Evolutionary conservation across 2,797 vertebrate genomes (phyloP), one percentile per base, ranked within the genome.

Genomic region (Ctenochaetus hawaiiensis): DNA sequence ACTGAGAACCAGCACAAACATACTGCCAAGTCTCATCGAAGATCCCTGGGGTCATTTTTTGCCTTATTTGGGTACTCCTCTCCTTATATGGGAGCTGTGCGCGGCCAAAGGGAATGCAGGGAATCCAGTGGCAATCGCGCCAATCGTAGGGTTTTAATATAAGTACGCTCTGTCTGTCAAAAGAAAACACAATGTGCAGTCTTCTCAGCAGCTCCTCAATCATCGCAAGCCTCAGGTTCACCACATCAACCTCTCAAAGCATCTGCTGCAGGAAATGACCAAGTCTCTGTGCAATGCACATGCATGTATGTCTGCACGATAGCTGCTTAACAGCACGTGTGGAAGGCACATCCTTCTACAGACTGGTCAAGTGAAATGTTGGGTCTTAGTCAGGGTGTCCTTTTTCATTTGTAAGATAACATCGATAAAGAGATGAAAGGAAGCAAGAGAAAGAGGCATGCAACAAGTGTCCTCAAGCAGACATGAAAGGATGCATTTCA

Each of bases 1-100:
- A 54, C 66, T 45, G 51, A 23, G 13, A 87, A 83, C 72, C 82
- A 79, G 78, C 68, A 67, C 83, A 83, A 88, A 90, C 78, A 90
- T 62, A 43, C 76, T 74, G 74, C 74, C 84, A 73, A 75, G 74
- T 72, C 78, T 72, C 74, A 73, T 72, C 88, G 90, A 88, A 90
- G 63, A 81, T 83, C 76, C 62, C 70, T 72, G 77, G 78, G 83
- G 81, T 90, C 74, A 68, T 86, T 91, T 87, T 70, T 89, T 75
- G 52, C 88, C 87, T 91, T 89, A 83, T 88, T 81, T 89, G 89
- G 88, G 64, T 69, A 54, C 65, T 83, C 59, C 64, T 81, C 77
- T 83, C 91, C 89, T 89, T 92, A 87, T 92, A 93, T 88, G 90
- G 90, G 75, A 81, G 75, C 84, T 78, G 81, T 78, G 76, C 81